Evolutionary conservation across 2,113 vertebrate genomes (phyloP).

Genomic region (Silurus meridionalis): DNA sequence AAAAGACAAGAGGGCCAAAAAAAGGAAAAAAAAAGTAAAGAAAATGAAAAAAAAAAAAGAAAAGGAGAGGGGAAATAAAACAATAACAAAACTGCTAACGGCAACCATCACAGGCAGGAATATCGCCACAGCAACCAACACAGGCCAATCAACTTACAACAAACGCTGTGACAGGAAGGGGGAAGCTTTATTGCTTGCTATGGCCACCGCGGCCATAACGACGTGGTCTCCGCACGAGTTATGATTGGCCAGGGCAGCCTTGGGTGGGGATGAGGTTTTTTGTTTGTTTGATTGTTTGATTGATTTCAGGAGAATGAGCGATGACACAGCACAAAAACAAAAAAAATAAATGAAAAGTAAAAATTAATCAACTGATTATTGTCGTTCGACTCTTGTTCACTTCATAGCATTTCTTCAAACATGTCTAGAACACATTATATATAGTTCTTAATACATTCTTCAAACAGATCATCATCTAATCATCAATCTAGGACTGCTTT

Average conservation of each 20-base stretch:
- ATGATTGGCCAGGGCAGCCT: slow-evolving; percentile 77
- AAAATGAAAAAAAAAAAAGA: slow-evolving; percentile 39
- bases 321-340: slow-evolving; percentile 79
- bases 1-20: slow-evolving; percentile 75
- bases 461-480: not conserved
- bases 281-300: slow-evolving; percentile 58
- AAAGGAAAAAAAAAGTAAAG: slow-evolving; percentile 29
- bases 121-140: slow-evolving; percentile 81
- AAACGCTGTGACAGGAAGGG: slow-evolving; percentile 73
- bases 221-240: slow-evolving; percentile 80
- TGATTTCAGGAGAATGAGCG: slow-evolving; percentile 72
- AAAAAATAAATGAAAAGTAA: slow-evolving; percentile 72
- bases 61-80: not conserved
- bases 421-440: not conserved
- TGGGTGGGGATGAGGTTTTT: slow-evolving; percentile 68
- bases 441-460: not conserved
- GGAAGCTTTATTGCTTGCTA: slow-evolving; percentile 77
- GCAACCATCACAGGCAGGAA: slow-evolving; percentile 80
- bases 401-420: slow-evolving; percentile 10
- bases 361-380: slow-evolving; percentile 67
- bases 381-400: slow-evolving; percentile 26
- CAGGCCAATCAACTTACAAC: slow-evolving; percentile 85
- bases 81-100: slow-evolving; percentile 69
- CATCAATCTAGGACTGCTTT: not conserved
- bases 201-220: slow-evolving; percentile 79